These are phyloP conservation scores for Orthonychiurus folsomi DNA, from an alignment of 2,888 invertebrate species.

Conservation along the genomic window DNA sequence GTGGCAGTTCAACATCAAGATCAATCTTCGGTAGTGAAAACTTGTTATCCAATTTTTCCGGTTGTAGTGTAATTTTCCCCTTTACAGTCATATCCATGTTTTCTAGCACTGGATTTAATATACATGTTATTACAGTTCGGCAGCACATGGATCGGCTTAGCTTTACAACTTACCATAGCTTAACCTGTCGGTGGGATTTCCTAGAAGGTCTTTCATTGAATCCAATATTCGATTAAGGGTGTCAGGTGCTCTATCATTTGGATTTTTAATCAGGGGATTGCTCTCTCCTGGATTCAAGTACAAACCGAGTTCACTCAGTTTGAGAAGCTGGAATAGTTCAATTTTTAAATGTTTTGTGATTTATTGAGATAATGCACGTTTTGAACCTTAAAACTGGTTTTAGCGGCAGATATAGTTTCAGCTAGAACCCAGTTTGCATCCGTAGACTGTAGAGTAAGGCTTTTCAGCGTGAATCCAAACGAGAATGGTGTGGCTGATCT, in stretches of 20 bases:
- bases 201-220: background rate
- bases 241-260: background rate
- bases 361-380: background rate
- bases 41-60: background rate
- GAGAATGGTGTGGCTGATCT: slow-evolving; percentile 60
- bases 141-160: background rate
- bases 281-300: slow-evolving; percentile 6
- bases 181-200: background rate
- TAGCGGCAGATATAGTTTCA: background rate
- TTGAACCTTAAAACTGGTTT: slow-evolving; percentile 11
- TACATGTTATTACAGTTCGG: background rate
- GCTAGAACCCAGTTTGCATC: background rate
- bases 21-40: background rate
- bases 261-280: background rate
- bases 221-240: background rate
- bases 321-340: slow-evolving; percentile 4
- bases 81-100: background rate
- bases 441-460: background rate
- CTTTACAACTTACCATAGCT: background rate
- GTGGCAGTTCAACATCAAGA: background rate
- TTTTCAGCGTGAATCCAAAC: slow-evolving; percentile 52
- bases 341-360: background rate
- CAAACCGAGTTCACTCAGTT: background rate
- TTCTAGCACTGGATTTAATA: background rate
- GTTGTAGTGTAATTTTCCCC: background rate